Base-by-base conservation (phyloP, 1,140 invertebrate genomes). In the Neodiprion fabricii region DNA sequence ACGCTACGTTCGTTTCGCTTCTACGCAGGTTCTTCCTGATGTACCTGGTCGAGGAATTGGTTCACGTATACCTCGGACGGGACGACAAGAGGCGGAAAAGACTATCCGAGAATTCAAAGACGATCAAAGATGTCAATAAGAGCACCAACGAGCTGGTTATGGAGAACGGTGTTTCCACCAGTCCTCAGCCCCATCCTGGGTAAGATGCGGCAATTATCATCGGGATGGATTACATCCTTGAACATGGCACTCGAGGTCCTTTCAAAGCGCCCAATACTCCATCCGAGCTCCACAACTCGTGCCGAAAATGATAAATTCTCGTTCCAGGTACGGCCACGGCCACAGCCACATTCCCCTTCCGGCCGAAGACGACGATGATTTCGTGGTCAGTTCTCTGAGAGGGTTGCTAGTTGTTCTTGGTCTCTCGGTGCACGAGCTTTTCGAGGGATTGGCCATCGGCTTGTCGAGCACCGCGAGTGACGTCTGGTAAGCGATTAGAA, bases 371-470 rank as follows among this genome's bases (percentile, higher is more conserved):
- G 79, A 86, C n/a, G 90, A 89, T 0, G 92, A 92, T 80, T 89
- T 91, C 68, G 88, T 93, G 23, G 90, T 93, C 40, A 90, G 92
- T 67, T 92, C 93, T 11, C 85, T 96, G 9, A 87, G 94, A 74
- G 93, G 95, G 28, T 84, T 96, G 17, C 87, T 97, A 67, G 93
- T 97, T 72, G 94, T 98, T 0, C 86, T 96, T 28, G 96, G 96
- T 1, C 89, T 98, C 11, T 96, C 96, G 7, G 92, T 98, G 72
- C 97, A 98, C 83, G 95, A 97, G 78, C 88, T 97, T 0, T 97
- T 98, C 81, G 97, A 98, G 91, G 97, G 97, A 47, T 90, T 98
- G 73, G 94, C 96, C 23, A 94, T 98, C 73, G 96, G 96, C 10
- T 88, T 97, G 23, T 95, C 97, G 85, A 88, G 89, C 21, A 90